These are phyloP conservation scores for Muscina levida DNA, from an alignment of 2,888 invertebrate species.

Conservation along the genomic window DNA sequence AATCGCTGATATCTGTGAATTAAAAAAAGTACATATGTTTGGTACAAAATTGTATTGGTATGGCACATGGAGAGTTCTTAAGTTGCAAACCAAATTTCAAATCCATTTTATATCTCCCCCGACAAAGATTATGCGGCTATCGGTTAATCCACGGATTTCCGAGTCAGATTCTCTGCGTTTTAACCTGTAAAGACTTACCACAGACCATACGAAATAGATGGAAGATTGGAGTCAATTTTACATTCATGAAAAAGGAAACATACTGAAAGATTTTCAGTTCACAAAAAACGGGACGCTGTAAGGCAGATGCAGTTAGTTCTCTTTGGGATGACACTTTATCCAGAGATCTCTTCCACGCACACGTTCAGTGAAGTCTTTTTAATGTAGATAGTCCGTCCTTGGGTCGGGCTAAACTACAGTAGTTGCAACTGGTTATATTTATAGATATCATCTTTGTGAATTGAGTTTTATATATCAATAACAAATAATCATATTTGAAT, in stretches of 20 bases:
- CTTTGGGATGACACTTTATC: neutral
- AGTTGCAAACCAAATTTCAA: conserved; percentile 33
- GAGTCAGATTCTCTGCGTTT: neutral
- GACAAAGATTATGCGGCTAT: conserved; percentile 3
- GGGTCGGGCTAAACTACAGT: conserved; percentile 5
- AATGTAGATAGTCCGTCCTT: neutral
- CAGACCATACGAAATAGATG: neutral
- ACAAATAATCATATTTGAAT: conserved; percentile 60
- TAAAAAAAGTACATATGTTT: conserved; percentile 37
- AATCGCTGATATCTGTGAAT: conserved; percentile 61
- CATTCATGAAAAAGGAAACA: neutral
- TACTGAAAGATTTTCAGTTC: neutral
- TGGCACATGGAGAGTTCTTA: conserved; percentile 28
- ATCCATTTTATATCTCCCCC: conserved; percentile 11
- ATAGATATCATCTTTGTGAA: neutral
- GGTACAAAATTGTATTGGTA: conserved; percentile 23
- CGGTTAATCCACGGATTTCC: conserved; percentile 4
- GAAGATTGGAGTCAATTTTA: conserved; percentile 3
- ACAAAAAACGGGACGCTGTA: neutral
- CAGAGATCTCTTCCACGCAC: neutral
- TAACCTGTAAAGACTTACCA: conserved; percentile 56
- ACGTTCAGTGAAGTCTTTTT: neutral
- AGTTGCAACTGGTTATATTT: conserved; percentile 24
- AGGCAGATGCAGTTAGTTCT: neutral
- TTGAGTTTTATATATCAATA: conserved; percentile 50